Percentiles rank a stretch among this genome's conserved stretches.
Evolutionary conservation across 2,797 vertebrate species (phyloP).

Genomic region (Corythornis leucogaster): DNA sequence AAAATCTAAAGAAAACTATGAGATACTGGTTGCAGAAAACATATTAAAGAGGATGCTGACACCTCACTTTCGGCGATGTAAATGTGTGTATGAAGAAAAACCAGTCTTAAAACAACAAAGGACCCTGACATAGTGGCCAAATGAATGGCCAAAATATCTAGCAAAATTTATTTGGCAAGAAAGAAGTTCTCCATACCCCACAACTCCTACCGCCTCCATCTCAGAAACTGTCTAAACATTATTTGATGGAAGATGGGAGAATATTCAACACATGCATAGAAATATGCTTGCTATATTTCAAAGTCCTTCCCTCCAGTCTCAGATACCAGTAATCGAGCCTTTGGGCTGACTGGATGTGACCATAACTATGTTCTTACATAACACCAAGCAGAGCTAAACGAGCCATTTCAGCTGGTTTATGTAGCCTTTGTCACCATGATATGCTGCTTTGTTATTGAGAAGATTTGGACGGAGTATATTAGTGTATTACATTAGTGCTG

Average conservation of each 20-base stretch:
- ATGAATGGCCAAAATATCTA: background rate
- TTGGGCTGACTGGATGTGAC: background rate
- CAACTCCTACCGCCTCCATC: background rate
- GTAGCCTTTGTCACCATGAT: background rate
- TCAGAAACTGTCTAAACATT: background rate
- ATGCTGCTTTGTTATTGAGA: background rate
- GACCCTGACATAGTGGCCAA: background rate
- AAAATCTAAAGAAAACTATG: too few relatives aligned
- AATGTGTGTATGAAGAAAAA: background rate
- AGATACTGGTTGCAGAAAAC: background rate
- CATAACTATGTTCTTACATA: background rate
- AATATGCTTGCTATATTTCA: background rate
- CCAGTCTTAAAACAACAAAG: background rate
- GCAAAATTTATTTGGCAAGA: background rate
- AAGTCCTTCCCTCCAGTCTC: background rate
- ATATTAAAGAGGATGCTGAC: background rate
- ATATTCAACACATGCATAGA: background rate
- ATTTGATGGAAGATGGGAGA: background rate
- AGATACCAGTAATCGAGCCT: background rate
- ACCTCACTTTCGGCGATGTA: background rate
- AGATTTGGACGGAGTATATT: background rate
- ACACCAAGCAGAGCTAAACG: background rate
- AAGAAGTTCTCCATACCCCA: background rate
- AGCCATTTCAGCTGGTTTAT: background rate
- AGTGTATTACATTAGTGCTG: accelerated